Conservation (phyloP, 2,888 invertebrate species). For the Yponomeuta cagnagella region DNA sequence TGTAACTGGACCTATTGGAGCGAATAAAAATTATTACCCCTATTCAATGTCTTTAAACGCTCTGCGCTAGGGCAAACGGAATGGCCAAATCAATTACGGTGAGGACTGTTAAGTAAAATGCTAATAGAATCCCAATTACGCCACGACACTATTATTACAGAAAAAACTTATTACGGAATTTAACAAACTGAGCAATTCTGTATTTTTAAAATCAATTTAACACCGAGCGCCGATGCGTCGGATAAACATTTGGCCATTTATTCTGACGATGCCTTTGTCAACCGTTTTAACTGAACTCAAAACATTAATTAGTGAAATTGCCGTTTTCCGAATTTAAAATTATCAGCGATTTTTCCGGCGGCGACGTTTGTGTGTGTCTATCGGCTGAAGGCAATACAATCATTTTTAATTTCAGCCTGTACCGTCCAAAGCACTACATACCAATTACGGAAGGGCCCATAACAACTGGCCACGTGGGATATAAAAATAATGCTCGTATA, state of each 20-base stretch:
- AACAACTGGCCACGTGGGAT: slow-evolving; percentile 57
- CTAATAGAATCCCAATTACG: no score
- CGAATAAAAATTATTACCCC: slow-evolving; percentile 5
- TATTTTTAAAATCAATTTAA: no score
- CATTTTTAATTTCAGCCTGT: slow-evolving; percentile 61
- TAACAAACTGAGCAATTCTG: no score
- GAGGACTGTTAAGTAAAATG: no score
- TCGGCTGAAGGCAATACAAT: slow-evolving; percentile 40
- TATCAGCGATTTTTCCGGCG: slow-evolving; percentile 19
- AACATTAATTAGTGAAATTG: not conserved
- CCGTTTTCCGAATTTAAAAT: not conserved
- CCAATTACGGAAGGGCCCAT: slow-evolving; percentile 53
- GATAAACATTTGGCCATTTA: slow-evolving; percentile 65
- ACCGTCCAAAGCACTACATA: slow-evolving; percentile 57
- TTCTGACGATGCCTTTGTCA: slow-evolving; percentile 57
- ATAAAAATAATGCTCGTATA: slow-evolving; percentile 36
- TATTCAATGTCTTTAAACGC: not conserved
- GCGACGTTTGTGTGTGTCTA: not conserved
- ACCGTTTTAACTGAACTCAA: slow-evolving; percentile 37
- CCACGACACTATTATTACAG: no score
- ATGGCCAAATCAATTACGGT: no score
- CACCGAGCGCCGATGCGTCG: slow-evolving; percentile 45
- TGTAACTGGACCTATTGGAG: not conserved
- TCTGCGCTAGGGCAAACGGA: not conserved
- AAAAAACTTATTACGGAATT: no score